Base-by-base conservation (phyloP, 1,140 invertebrate genomes). In the Nymphalis io region DNA sequence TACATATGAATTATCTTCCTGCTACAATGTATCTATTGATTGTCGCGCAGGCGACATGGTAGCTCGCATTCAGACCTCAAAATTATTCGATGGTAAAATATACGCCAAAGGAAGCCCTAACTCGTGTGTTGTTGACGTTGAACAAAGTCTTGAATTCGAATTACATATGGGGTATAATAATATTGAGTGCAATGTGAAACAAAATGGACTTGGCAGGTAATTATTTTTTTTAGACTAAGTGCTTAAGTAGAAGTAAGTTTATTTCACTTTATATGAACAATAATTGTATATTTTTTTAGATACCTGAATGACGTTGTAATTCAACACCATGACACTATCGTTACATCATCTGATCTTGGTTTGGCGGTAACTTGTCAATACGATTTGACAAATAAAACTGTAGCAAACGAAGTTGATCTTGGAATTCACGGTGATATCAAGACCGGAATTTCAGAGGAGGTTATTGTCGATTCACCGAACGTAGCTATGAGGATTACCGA, bases 401-500 rank as follows among this genome's bases (percentile, higher is more conserved):
- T 98, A 8, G 96, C 96, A 11, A 98, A 98, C 90, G 96, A 97
- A 87, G 96, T 98, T 11, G 96, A 98, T 85, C 93, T 98, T 48
- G 96, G 96, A 53, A 96, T 98, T n/a, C 95, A 95, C 72, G 96
- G 96, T 59, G 97, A 97, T 79, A 95, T 97, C 67, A 94, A 95
- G 76, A 95, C 95, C 16, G 95, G 95, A 2, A 90, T 96, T 33
- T 96, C 94, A 33, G 96, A 96, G 87, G 96, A 96, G 91, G 96
- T 96, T 20, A 95, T 97, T 74, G 97, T 98, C 16, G 97, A 98
- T 83, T 98, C 97, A 57, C 97, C 97, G 20, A 98, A 98, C 89
- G 97, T 98, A 39, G 95, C 97, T 2, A 98, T 98, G 97, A 96
- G 96, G 85, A 98, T 98, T 80, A 98, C 96, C n/a, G 96, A 96